Conservation (phyloP, 2,797 vertebrate genomes). For the Pitangus sulphuratus region DNA sequence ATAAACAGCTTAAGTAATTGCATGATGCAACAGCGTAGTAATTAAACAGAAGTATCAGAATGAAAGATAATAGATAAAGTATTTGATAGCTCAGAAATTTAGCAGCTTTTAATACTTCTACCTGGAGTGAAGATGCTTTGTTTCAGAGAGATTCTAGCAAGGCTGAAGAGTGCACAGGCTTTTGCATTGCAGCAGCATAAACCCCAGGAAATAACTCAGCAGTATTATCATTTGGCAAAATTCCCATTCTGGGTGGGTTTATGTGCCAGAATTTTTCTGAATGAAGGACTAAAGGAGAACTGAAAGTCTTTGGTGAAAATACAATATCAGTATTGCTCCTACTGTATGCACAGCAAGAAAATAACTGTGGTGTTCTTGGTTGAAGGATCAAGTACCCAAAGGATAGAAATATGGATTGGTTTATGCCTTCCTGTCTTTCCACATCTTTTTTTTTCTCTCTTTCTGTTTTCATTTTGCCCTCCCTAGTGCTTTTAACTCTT, state of each 20-base stretch:
- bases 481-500: not conserved
- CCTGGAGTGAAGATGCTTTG: not conserved
- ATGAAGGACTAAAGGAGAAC: not conserved
- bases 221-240: slow-evolving; percentile 19
- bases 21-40: not conserved
- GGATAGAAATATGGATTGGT: not conserved
- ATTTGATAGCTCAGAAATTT: not conserved
- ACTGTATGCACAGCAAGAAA: not conserved
- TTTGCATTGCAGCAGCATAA: slow-evolving; percentile 1
- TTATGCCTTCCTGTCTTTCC: not conserved
- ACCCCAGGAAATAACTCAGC: not conserved
- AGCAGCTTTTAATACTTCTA: slow-evolving; percentile 3
- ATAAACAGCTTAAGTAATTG: not conserved
- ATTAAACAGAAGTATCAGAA: not conserved
- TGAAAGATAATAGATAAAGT: not conserved
- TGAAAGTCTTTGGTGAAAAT: not conserved
- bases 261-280: not conserved
- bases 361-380: not conserved
- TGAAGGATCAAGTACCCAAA: not conserved
- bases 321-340: not conserved
- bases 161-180: slow-evolving; percentile 11
- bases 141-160: not conserved
- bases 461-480: not conserved
- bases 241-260: not conserved
- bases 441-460: not conserved